These are phyloP conservation scores for Erebia ligea DNA, from an alignment of 2,888 invertebrate genomes.

Conservation along the genomic window DNA sequence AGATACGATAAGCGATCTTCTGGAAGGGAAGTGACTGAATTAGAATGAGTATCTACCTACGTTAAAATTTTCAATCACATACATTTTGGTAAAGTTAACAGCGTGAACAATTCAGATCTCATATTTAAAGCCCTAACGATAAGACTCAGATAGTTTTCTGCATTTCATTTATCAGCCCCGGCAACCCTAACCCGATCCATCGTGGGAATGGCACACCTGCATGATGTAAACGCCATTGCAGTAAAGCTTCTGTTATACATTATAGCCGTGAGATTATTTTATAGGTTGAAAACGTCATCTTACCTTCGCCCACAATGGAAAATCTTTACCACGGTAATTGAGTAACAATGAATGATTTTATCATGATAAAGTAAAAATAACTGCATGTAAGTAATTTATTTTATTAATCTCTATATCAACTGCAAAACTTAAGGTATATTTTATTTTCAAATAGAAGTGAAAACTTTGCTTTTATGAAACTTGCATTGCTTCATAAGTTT, in stretches of 20 bases:
- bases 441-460: no score
- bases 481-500: neutral
- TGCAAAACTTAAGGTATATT: neutral
- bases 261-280: conserved; percentile 23
- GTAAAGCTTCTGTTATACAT: conserved; percentile 26
- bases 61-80: no score
- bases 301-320: conserved; percentile 21
- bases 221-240: conserved; percentile 37
- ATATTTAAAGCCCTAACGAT: neutral
- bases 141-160: neutral
- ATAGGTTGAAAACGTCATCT: conserved; percentile 27
- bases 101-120: neutral
- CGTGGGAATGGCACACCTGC: conserved; percentile 75
- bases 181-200: conserved; percentile 34
- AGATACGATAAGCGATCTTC: no score
- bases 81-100: neutral
- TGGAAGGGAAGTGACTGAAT: no score
- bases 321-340: conserved; percentile 8
- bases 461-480: neutral
- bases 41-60: no score
- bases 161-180: conserved; percentile 3
- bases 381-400: neutral
- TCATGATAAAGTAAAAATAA: neutral
- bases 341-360: conserved; percentile 8
- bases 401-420: neutral